These are phyloP conservation scores for Climacteris rufus DNA, from an alignment of 2,113 vertebrate genomes.

Conservation along the genomic window DNA sequence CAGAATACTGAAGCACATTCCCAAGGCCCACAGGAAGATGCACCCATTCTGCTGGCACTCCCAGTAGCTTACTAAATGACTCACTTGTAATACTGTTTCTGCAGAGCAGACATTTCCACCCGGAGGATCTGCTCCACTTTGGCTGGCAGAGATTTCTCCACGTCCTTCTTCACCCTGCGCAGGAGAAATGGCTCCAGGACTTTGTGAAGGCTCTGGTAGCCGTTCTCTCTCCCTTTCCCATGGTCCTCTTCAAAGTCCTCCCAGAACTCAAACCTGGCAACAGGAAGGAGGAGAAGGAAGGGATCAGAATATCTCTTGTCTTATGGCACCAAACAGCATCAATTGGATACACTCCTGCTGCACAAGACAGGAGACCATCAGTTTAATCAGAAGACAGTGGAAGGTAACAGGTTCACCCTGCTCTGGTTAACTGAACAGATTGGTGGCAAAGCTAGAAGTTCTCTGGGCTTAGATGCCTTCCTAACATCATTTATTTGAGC, in stretches of 20 bases:
- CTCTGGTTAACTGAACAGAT: background rate
- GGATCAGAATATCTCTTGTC: background rate
- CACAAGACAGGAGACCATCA: background rate
- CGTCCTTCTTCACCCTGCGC: conserved; percentile 96
- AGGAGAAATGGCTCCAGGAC: conserved; percentile 96
- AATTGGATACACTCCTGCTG: background rate
- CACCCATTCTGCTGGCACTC: background rate
- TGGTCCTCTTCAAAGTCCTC: conserved; percentile 98
- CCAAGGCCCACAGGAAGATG: background rate
- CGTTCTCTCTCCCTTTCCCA: conserved; percentile 92
- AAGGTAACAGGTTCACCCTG: background rate
- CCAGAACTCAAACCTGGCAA: conserved; percentile 90
- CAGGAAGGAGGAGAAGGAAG: background rate
- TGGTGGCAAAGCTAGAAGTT: background rate
- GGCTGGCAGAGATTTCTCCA: conserved; percentile 96
- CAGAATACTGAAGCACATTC: background rate
- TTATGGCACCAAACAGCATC: background rate
- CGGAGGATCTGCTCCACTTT: conserved; percentile 98
- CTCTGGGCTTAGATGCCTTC: background rate
- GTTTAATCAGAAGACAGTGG: background rate
- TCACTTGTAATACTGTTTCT: conserved; percentile 99
- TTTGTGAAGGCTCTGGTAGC: conserved; percentile 97
- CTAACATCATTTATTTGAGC: background rate
- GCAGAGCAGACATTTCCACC: conserved; percentile 94
- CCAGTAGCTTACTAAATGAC: background rate